Evolutionary conservation across 2,888 invertebrate species (phyloP).

Genomic region (Leucozona laternaria): DNA sequence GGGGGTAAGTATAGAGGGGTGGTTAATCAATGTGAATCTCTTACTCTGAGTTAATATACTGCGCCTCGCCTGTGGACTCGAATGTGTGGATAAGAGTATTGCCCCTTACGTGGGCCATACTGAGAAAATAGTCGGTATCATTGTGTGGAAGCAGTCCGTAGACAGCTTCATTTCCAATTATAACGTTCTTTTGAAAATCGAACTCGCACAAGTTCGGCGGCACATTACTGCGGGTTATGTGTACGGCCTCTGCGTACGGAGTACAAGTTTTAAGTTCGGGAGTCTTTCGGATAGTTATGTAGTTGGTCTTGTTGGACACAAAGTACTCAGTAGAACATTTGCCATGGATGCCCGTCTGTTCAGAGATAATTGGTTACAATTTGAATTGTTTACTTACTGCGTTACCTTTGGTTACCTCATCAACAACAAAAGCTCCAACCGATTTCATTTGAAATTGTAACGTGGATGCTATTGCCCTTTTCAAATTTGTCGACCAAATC

Average conservation of each 20-base stretch:
- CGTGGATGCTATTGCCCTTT: slow-evolving; percentile 87
- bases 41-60: slow-evolving; percentile 83
- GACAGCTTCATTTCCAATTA: slow-evolving; percentile 83
- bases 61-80: slow-evolving; percentile 83
- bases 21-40: slow-evolving; percentile 60
- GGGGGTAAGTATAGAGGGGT: not conserved
- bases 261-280: slow-evolving; percentile 82
- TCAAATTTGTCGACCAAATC: slow-evolving; percentile 88
- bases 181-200: slow-evolving; percentile 83
- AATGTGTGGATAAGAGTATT: slow-evolving; percentile 83
- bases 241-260: slow-evolving; percentile 82
- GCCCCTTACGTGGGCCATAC: slow-evolving; percentile 83
- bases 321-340: slow-evolving; percentile 85
- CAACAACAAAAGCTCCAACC: slow-evolving; percentile 83
- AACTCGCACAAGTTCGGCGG: slow-evolving; percentile 83
- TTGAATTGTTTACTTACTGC: slow-evolving; percentile 69
- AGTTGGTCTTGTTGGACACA: slow-evolving; percentile 82
- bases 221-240: slow-evolving; percentile 83
- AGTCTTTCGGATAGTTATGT: slow-evolving; percentile 82
- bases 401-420: slow-evolving; percentile 80
- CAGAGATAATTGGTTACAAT: slow-evolving; percentile 66
- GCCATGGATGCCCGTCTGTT: slow-evolving; percentile 86
- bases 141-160: slow-evolving; percentile 82
- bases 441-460: slow-evolving; percentile 86
- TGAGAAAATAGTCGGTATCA: slow-evolving; percentile 82